Base-by-base conservation (phyloP, 2,888 invertebrate genomes). In the Aspidapion aeneum region DNA sequence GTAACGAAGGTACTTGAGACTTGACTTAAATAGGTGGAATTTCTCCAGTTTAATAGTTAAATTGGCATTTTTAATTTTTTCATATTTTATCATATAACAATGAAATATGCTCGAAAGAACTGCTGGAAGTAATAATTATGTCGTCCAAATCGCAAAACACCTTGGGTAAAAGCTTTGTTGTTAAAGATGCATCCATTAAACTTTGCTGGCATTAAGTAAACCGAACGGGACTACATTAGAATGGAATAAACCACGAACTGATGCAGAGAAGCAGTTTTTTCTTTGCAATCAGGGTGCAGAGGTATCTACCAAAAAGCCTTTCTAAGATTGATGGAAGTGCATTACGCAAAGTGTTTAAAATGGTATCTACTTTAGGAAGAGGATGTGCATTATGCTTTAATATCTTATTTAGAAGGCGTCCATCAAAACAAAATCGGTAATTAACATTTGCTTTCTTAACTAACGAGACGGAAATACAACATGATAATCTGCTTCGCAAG, bases 1-100 rank as follows among this genome's bases (percentile, higher is more conserved):
- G 49, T 57, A 67, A 3, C 65, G 62, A 1, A 67, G 50, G 50
- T 67, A 67, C 49, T 65, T 57, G 2, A 65, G 55, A 1, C 57
- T 60, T n/a, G 63, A 18, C 18, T 18, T 2, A 50, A 59, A 64
- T 61, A 67, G 63, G 16, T 65, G 17, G 50, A 65, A 65, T 49
- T 67, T 67, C 1, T 58, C 35, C 1, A 65, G 55, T 57, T 65
- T 67, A 1, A 65, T 52, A 5, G 63, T 58, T n/a, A 63, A 35
- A 20, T 65, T 61, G 9, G 62, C 58, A 0, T 60, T 61, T 17
- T 21, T 55, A 52, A 66, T 55, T 5, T 61, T 17, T 7, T 20
- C 18, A n/a, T 19, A 49, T 21, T 1, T 65, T 58, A 49, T 65
- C 63, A 7, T n/a, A 18, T 17, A 67, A 21, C 1, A 67, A 67